phyloP scores from a whole-genome alignment of 2,797 vertebrate species.

The Australoheros facetus region DNA sequence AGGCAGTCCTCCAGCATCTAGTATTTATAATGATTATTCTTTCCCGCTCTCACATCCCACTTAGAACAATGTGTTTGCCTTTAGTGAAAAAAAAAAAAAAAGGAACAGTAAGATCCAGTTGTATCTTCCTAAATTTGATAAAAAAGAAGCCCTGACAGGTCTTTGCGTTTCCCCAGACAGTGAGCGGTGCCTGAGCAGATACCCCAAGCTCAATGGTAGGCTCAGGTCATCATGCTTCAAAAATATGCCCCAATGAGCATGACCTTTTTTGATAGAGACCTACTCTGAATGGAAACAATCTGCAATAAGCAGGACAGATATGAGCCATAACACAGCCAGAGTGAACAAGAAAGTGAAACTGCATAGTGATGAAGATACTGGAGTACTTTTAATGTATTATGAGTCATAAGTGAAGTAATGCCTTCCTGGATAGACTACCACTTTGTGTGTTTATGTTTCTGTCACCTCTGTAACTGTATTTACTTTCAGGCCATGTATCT shows the following conservation, averaged over 20 bases:
- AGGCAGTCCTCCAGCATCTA: no score
- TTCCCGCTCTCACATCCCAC: no score
- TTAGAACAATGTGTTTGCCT: not conserved
- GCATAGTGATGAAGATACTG: not conserved
- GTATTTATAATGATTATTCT: no score
- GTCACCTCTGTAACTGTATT: constrained; percentile 13
- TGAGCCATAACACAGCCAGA: not conserved
- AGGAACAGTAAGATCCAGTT: not conserved
- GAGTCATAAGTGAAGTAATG: not conserved
- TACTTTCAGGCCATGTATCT: not conserved
- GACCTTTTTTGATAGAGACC: accelerated
- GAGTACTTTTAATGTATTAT: not conserved
- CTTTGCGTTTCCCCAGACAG: not conserved
- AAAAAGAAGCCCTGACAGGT: not conserved
- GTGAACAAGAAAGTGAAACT: not conserved
- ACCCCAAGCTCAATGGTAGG: not conserved
- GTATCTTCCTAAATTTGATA: not conserved
- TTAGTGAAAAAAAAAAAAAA: not conserved
- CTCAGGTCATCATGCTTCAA: not conserved
- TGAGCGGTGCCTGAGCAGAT: not conserved
- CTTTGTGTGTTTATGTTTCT: not conserved
- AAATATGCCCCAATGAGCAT: not conserved
- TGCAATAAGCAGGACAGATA: not conserved
- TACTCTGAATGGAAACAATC: not conserved
- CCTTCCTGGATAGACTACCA: not conserved